Base-by-base conservation (phyloP, 2,888 invertebrate species). In the Dolichopus griseipennis region DNA sequence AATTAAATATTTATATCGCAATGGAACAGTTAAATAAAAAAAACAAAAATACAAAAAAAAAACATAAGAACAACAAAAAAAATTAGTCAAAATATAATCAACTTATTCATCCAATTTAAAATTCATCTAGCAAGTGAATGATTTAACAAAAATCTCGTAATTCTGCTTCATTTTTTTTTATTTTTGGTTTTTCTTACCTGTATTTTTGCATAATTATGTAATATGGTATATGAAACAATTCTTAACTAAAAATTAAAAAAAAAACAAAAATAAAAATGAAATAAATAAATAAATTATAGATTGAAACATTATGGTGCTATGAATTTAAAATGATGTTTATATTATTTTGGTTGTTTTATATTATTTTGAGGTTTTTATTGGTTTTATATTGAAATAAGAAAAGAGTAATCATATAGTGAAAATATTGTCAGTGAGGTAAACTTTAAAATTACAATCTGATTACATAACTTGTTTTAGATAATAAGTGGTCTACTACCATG, bases 1-100 rank as follows among this genome's bases (percentile, higher is more conserved):
- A 52, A 52, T 52, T 52, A 52, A 52, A 52, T 52, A 52, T 52
- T 52, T 52, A 52, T 52, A 52, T 52, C 52, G 52, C 52, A n/a
- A 15, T 18, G 15, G 18, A 52, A 52, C 52, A 52, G 52, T 52
- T 52, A 52, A 27, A 52, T n/a, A 15, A 15, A 52, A 15, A 52
- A 52, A 15, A 18, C 9, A 52, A 52, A 18, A 52, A 43, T 15
- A 52, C 18, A 52, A 52, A n/a, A 52, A 18, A 52, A 52, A 52
- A 52, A 52, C 1, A 52, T 12, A 10, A 6, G 37, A 52, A n/a
- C 52, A 52, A 52, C 15, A 52, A 52, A 18, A 52, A 18, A 18
- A 12, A 52, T 18, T 18, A 52, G n/a, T 52, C 52, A 52, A 12
- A 52, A 52, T 18, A 52, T 52, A n/a, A 52, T 52, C 52, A 52